These are phyloP conservation scores for Promerops cafer DNA, from an alignment of 2,113 vertebrate species.

Conservation along the genomic window DNA sequence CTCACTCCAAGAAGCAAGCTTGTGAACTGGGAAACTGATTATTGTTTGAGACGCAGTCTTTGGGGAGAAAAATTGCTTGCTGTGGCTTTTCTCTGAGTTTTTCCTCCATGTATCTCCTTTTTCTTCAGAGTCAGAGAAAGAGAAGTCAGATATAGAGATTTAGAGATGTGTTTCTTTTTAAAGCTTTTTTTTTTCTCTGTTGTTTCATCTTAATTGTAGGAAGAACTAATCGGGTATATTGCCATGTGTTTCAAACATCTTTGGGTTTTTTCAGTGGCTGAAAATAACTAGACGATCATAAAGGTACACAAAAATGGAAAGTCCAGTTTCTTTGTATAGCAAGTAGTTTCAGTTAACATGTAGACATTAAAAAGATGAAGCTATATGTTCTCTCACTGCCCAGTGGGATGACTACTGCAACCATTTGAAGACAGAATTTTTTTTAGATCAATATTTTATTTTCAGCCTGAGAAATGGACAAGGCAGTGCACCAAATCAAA, in stretches of 20 bases:
- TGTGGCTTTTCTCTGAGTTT: neutral
- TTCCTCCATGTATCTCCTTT: neutral
- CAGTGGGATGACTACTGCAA: neutral
- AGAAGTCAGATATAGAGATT: neutral
- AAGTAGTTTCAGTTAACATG: neutral
- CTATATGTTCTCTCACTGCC: neutral
- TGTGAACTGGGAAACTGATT: conserved; percentile 11
- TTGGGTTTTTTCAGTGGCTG: neutral
- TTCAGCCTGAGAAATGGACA: neutral
- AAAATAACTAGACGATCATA: neutral
- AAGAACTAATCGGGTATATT: neutral
- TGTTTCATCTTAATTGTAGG: neutral
- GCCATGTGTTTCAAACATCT: neutral
- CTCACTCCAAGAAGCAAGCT: neutral
- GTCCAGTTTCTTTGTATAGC: neutral
- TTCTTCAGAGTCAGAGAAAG: neutral
- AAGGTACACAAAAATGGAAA: neutral
- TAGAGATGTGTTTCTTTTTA: neutral
- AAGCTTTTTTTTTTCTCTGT: neutral
- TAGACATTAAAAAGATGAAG: neutral
- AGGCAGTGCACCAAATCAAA: conserved; percentile 13
- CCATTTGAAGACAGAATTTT: neutral
- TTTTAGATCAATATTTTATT: conserved; percentile 34
- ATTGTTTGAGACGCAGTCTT: neutral
- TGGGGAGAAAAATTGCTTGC: neutral